These are phyloP conservation scores for Nebria brevicollis DNA, from an alignment of 2,888 invertebrate species.

Conservation along the genomic window DNA sequence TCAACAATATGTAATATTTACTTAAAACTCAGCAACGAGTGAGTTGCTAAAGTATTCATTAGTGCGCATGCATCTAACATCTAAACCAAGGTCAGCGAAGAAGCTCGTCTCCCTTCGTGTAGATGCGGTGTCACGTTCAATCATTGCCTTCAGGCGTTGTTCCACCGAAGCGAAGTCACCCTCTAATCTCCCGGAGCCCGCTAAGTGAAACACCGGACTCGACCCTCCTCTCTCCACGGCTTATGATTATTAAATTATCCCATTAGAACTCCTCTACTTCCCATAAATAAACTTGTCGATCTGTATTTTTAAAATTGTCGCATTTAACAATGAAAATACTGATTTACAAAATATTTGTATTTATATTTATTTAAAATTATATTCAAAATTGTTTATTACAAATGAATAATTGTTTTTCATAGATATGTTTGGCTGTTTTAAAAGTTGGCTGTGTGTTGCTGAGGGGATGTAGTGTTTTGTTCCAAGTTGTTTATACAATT, in stretches of 20 bases:
- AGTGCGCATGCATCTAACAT: not conserved
- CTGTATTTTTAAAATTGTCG: slow-evolving; percentile 35
- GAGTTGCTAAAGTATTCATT: no score
- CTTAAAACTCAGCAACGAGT: no score
- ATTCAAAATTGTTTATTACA: no score
- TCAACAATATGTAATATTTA: no score
- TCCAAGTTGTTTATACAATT: no score
- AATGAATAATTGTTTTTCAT: no score
- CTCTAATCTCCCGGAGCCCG: slow-evolving; percentile 39
- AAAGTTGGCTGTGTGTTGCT: no score
- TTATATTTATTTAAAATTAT: no score
- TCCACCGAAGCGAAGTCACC: slow-evolving; percentile 8
- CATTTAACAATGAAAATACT: no score
- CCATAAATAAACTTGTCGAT: slow-evolving; percentile 52
- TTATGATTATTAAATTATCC: slow-evolving; percentile 58
- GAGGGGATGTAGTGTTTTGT: no score
- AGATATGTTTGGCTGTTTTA: no score
- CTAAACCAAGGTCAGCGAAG: not conserved
- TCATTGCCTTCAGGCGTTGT: not conserved
- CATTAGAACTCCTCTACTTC: slow-evolving; percentile 53
- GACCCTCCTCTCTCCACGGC: slow-evolving; percentile 43
- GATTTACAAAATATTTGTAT: no score
- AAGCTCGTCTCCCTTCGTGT: not conserved
- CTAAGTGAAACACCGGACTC: slow-evolving; percentile 39
- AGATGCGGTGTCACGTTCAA: slow-evolving; percentile 17